Evolutionary conservation across 2,113 vertebrate species (phyloP), one percentile per base, ranked within the genome.

Genomic region (Cryptoleucopteryx plumbea): DNA sequence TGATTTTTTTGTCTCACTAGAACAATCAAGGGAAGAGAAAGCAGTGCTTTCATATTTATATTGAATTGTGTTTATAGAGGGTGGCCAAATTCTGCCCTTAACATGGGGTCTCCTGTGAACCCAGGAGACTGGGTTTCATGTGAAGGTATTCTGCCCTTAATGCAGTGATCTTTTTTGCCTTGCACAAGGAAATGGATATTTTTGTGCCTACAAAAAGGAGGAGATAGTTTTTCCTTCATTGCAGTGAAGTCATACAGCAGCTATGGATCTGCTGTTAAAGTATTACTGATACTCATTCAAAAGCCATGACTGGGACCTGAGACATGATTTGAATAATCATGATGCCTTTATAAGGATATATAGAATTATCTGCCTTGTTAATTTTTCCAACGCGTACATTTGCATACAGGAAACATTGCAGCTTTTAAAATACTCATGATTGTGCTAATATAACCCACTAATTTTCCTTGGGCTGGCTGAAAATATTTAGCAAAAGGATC

Each of bases 21-120:
- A 94, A 50, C 88, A 90, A 94, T 85, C 79, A 88, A 84, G 66
- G 48, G 78, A 72, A 82, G 31, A n/a, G 65, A 95, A 94, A 90
- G 23, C 71, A 70, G 6, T 15, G 25, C 13, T 59, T 91, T 83
- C 25, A 0, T 86, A 58, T 91, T 95, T 94, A 36, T 61, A 62
- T 15, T 47, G 92, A 84, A 89, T 65, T 90, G 34, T 79, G 42
- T 61, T 80, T 80, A n/a, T 14, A 62, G 7, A 40, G 4, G 6
- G 13, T 16, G 45, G 68, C 34, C 25, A 63, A 77, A 89, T 94
- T 73, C 83, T 73, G 45, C 42, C 40, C 38, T 66, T 43, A 11
- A 15, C 12, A 10, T 4, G 61, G 29, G 43, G 52, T 53, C 16
- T 74, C 21, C 65, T 52, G 29, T 13, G 42, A 91, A 32, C 32